A percentile compares a stretch with the other conserved stretches of the same genome.
These are phyloP conservation scores for Stenolophus ochropezus DNA, from an alignment of 2,888 invertebrate species.

Conservation along the genomic window DNA sequence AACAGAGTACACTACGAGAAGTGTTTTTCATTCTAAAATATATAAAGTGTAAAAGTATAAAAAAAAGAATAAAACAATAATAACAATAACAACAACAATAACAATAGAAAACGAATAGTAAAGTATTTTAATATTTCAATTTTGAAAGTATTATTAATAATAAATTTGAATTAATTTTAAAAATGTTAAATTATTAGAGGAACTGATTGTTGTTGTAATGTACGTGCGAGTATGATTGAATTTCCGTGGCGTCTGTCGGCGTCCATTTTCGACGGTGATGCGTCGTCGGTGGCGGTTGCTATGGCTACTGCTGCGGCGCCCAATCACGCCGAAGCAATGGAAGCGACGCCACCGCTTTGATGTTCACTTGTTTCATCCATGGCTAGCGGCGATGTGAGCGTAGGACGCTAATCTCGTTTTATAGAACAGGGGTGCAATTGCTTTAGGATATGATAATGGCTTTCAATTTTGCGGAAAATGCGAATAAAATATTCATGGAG, in stretches of 20 bases:
- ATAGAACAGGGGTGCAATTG: not conserved
- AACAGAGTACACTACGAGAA: conserved; percentile 15
- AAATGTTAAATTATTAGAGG: too few relatives aligned
- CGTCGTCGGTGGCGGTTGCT: conserved; percentile 55
- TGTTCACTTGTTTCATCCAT: conserved; percentile 31
- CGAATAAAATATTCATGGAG: not conserved
- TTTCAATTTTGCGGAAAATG: not conserved
- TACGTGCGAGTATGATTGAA: not conserved
- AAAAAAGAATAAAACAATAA: not conserved
- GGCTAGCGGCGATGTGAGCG: not conserved
- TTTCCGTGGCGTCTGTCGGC: not conserved
- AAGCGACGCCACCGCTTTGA: conserved; percentile 37
- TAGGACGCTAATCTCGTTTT: conserved; percentile 5
- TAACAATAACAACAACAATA: not conserved
- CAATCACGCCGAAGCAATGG: conserved; percentile 54
- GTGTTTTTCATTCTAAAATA: not conserved
- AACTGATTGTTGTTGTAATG: too few relatives aligned
- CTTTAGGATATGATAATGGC: not conserved
- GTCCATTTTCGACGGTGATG: conserved; percentile 10
- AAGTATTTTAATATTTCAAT: not conserved
- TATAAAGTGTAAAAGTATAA: not conserved
- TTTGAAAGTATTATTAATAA: not conserved
- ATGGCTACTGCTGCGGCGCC: conserved; percentile 57
- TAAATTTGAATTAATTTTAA: too few relatives aligned
- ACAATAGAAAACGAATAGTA: not conserved